A percentile compares a stretch with the other conserved stretches of the same genome.
Evolutionary conservation across 2,888 invertebrate species (phyloP).

Genomic region (Lithodes maja): DNA sequence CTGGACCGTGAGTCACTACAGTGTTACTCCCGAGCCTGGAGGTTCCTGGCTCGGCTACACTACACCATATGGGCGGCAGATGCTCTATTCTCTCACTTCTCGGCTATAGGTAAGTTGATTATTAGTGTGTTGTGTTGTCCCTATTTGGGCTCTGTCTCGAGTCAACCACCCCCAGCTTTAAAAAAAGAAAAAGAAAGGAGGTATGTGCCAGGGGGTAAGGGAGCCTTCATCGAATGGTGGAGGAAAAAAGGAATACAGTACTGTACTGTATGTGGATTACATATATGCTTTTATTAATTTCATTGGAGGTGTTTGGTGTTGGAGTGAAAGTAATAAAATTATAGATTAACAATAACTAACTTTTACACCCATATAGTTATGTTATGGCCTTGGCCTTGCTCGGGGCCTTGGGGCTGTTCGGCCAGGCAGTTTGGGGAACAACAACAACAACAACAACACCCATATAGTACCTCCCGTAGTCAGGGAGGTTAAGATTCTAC

Average conservation of each 20-base stretch:
- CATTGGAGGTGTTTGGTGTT: no score
- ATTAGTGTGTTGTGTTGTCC: neutral
- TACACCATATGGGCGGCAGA: slow-evolving; percentile 60
- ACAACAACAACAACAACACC: no score
- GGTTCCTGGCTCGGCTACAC: slow-evolving; percentile 49
- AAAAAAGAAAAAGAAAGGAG: neutral
- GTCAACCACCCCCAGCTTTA: no score
- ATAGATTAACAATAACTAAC: neutral
- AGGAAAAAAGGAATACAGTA: neutral
- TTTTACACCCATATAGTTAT: no score
- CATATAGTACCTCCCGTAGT: no score
- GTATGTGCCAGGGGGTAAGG: no score
- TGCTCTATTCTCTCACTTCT: slow-evolving; percentile 43
- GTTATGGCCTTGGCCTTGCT: no score
- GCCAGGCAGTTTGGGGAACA: no score
- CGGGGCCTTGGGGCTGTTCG: no score
- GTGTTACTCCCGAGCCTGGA: slow-evolving; percentile 52
- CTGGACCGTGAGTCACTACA: slow-evolving; percentile 43
- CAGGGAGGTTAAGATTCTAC: no score
- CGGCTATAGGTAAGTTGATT: slow-evolving; percentile 46
- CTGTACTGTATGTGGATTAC: neutral
- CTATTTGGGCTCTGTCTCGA: neutral
- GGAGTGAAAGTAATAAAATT: neutral
- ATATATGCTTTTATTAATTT: no score
- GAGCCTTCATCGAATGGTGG: no score